Base-by-base conservation (phyloP, 64 coral and sea anemone genomes). In the Exaiptasia diaphana region DNA sequence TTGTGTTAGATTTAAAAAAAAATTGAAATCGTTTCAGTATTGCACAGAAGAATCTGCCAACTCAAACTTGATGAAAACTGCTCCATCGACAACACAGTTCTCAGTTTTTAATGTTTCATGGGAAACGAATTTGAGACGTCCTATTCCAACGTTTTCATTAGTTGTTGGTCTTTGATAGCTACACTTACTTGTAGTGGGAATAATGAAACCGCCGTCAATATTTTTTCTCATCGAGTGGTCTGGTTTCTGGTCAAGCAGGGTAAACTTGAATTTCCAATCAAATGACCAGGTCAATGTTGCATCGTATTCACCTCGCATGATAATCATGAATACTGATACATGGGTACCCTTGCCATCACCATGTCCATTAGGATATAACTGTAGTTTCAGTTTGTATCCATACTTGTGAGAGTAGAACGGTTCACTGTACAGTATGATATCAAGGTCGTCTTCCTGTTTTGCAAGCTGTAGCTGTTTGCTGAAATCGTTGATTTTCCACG, bases 381-480 rank as follows among this genome's bases (percentile, higher is more conserved):
- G 38, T 58, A 88, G 21, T 41, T 33, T 80, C 64, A 72, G 53
- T 33, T 32, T 71, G 65, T 88, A 88, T 41, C 85, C 85, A 60
- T 80, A 41, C 17, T 39, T 56, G 53, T 56, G 20, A 56, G 53
- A 23, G 53, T 56, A 56, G 53, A 56, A 56, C 27, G 53, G 53
- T 23, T 56, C 53, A 56, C 53, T 56, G 10, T 56, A 56, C 53
- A 56, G n/a, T n/a, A n/a, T n/a, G n/a, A n/a, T n/a, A n/a, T n/a
- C n/a, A n/a, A n/a, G n/a, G n/a, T n/a, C n/a, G n/a, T n/a, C n/a
- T n/a, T n/a, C n/a, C n/a, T n/a, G n/a, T n/a, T n/a, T n/a, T n/a
- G n/a, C n/a, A n/a, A n/a, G n/a, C n/a, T n/a, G n/a, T n/a, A n/a
- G n/a, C n/a, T n/a, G n/a, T n/a, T n/a, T n/a, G n/a, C n/a, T n/a